A percentile compares a stretch with the other conserved stretches of the same genome.
Conservation (phyloP, 2,113 vertebrate genomes). For the Trinectes maculatus region DNA sequence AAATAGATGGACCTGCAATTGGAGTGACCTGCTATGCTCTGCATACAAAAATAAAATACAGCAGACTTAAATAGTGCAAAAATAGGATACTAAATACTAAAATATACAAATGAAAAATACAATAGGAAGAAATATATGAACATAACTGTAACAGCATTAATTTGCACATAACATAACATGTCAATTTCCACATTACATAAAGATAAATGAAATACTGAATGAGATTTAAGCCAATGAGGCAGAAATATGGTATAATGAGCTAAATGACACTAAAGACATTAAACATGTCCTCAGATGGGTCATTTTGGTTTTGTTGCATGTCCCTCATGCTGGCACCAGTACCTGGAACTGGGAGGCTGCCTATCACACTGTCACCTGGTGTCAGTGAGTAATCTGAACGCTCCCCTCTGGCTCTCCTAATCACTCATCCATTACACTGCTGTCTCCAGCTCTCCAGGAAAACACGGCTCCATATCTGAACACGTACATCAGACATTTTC, state of each 20-base stretch:
- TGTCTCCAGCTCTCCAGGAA: conserved; percentile 48
- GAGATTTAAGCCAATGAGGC: no score
- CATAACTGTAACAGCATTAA: no score
- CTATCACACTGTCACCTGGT: conserved; percentile 37
- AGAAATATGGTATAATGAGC: neutral
- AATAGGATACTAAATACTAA: no score
- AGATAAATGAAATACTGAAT: no score
- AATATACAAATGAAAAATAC: no score
- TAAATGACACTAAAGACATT: conserved; percentile 7
- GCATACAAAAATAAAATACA: conserved; percentile 14
- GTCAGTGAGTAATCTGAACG: conserved; percentile 53
- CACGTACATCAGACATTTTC: conserved; percentile 21
- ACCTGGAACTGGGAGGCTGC: conserved; percentile 23
- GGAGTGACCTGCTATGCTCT: no score
- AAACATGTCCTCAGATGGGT: conserved; percentile 21
- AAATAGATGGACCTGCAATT: no score
- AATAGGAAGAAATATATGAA: no score
- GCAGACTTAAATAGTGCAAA: no score
- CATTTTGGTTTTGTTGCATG: conserved; percentile 21
- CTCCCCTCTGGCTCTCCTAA: conserved; percentile 36
- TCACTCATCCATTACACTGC: conserved; percentile 50
- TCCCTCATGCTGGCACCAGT: conserved; percentile 25
- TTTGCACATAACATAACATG: no score
- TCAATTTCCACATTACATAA: no score
- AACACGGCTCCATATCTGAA: conserved; percentile 3